A percentile compares a stretch with the other conserved stretches of the same genome.
Conservation (phyloP, 2,113 vertebrate genomes). For the Boulengeromyrus knoepffleri region DNA sequence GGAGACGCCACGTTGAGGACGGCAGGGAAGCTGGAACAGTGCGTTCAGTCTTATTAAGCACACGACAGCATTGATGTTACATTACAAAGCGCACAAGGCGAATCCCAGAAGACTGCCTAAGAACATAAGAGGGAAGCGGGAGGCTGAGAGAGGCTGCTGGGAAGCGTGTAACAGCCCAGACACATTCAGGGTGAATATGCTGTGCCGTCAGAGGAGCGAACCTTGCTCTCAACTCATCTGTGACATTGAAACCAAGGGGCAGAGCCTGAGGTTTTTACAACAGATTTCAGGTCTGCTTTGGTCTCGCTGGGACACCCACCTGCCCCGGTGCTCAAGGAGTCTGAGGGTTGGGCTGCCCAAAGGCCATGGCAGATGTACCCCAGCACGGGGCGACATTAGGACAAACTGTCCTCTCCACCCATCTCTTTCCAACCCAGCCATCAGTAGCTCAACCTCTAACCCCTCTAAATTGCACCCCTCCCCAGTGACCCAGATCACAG, state of each 20-base stretch:
- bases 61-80: neutral
- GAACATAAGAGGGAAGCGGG: neutral
- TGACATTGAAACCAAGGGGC: constrained; percentile 40
- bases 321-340: constrained; percentile 35
- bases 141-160: neutral
- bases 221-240: constrained; percentile 5
- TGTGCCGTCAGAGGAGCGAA: neutral
- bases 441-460: neutral
- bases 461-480: constrained; percentile 19
- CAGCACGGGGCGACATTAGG: constrained; percentile 57
- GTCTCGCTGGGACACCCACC: constrained; percentile 37
- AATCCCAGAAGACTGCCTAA: neutral
- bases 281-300: constrained; percentile 39
- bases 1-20: neutral
- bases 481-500: constrained; percentile 60
- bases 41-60: neutral
- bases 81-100: neutral
- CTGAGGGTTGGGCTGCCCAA: constrained; percentile 50
- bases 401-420: constrained; percentile 16
- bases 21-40: neutral
- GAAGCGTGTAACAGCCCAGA: neutral
- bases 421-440: neutral
- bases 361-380: constrained; percentile 60
- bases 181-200: neutral
- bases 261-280: constrained; percentile 25